Percentiles rank a stretch among this genome's conserved stretches.
These are phyloP conservation scores for Nibea albiflora DNA, from an alignment of 2,113 vertebrate genomes.

Conservation along the genomic window DNA sequence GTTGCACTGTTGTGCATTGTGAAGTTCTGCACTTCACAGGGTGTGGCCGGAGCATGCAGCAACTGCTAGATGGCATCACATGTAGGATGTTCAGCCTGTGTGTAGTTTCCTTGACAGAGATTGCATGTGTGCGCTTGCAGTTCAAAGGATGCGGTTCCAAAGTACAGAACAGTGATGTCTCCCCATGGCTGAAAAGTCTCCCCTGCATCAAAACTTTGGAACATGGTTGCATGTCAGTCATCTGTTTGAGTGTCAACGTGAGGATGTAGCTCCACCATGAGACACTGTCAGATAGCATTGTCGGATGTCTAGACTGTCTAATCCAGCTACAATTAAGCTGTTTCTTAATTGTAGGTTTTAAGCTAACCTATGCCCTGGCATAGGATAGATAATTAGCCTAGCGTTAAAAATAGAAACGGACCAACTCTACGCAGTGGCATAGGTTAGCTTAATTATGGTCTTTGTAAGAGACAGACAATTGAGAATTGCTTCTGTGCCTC, in stretches of 20 bases:
- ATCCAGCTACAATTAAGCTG: slow-evolving; percentile 71
- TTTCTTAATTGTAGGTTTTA: slow-evolving; percentile 77
- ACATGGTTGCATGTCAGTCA: slow-evolving; percentile 75
- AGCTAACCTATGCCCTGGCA: slow-evolving; percentile 74
- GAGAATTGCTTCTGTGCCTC: slow-evolving; percentile 79
- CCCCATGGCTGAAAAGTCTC: slow-evolving; percentile 62
- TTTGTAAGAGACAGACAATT: slow-evolving; percentile 65
- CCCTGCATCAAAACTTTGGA: slow-evolving; percentile 72
- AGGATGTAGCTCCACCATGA: slow-evolving; percentile 37
- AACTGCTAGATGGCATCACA: slow-evolving; percentile 61
- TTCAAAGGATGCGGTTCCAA: slow-evolving; percentile 62
- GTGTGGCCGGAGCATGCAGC: slow-evolving; percentile 73
- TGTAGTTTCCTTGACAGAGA: slow-evolving; percentile 38
- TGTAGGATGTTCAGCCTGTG: slow-evolving; percentile 64
- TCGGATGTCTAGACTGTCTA: slow-evolving; percentile 58
- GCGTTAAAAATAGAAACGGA: slow-evolving; percentile 56
- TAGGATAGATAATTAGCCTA: slow-evolving; percentile 60
- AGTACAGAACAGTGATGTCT: slow-evolving; percentile 58
- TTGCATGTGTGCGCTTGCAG: slow-evolving; percentile 73
- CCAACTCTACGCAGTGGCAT: slow-evolving; percentile 56
- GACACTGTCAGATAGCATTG: slow-evolving; percentile 43
- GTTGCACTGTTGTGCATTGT: slow-evolving; percentile 69
- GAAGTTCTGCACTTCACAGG: slow-evolving; percentile 72
- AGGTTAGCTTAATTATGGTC: slow-evolving; percentile 77
- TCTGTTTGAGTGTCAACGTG: slow-evolving; percentile 54